Evolutionary conservation across 2,113 vertebrate genomes (phyloP).

Genomic region (Tringa solitaria): DNA sequence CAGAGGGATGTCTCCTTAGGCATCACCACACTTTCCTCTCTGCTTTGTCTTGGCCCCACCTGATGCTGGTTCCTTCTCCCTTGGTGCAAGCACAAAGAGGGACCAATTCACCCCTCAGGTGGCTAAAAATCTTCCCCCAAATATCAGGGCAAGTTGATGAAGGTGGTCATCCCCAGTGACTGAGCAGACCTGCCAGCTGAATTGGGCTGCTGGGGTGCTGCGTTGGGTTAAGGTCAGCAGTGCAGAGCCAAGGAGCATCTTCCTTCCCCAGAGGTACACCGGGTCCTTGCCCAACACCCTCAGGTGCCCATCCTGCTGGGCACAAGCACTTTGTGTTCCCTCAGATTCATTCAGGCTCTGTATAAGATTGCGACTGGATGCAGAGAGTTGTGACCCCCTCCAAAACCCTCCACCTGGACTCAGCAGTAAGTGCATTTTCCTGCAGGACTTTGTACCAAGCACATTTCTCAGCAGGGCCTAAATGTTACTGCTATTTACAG

Average conservation of each 20-base stretch:
- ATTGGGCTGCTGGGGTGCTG: not conserved
- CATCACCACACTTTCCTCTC: not conserved
- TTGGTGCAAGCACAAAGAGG: not conserved
- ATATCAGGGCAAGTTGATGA: rapidly evolving
- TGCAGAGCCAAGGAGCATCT: not conserved
- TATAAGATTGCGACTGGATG: too few relatives aligned
- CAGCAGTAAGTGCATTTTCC: not conserved
- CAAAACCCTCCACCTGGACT: not conserved
- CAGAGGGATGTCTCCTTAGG: not conserved
- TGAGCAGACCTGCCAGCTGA: not conserved
- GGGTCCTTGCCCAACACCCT: not conserved
- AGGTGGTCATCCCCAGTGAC: rapidly evolving
- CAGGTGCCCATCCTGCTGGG: rapidly evolving
- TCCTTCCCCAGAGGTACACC: not conserved
- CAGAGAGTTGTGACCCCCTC: not conserved
- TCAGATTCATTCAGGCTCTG: too few relatives aligned
- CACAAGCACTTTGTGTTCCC: rapidly evolving
- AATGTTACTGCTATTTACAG: not conserved
- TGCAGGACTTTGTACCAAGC: not conserved
- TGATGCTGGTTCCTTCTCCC: not conserved
- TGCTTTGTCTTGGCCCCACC: rapidly evolving
- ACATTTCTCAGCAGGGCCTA: not conserved
- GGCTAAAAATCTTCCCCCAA: not conserved
- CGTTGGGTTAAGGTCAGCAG: not conserved
- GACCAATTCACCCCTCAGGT: not conserved